Evolutionary conservation across 1,140 invertebrate genomes (phyloP), one percentile per base, ranked within the genome.

Genomic region (Temnothorax nylanderi): DNA sequence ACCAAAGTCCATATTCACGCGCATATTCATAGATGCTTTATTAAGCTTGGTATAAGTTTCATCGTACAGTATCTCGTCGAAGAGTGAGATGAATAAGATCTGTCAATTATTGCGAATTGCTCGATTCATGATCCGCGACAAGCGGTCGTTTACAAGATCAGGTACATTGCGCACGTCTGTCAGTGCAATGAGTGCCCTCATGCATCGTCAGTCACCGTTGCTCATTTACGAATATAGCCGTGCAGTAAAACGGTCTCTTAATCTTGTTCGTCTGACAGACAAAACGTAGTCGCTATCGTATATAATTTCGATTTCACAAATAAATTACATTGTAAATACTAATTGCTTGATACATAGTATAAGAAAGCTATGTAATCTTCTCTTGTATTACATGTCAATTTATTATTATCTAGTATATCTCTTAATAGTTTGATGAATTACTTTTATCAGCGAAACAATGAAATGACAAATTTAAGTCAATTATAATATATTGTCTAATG

Each of bases 61-160:
- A 65, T 65, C 18, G 8, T 62, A 64, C 32, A 18, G 16, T 26
- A 3, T 26, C 1, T 62, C 32, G 5, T 34, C 47, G n/a, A 34
- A 26, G 16, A 54, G 44, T 21, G 44, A 41, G 4, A 18, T 34
- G 37, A 85, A 34, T 60, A 47, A 64, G 47, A 86, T 65, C 37
- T 47, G 49, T 21, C 47, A 65, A 86, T 78, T 88, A 86, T 88
- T 54, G 32, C 82, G 51, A 60, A 65, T 72, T 78, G 47, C 72
- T 26, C 18, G 65, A 80, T 80, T 64, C 54, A 78, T 37, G 21
- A 60, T 37, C n/a, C 18, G 58, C 54, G 47, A 67, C 21, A 44
- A 81, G 51, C n/a, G 18, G 5, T 86, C 54, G 26, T 69, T 81
- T 76, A 71, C 18, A 21, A 60, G 21, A 62, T 54, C 32, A 84